phyloP scores from a whole-genome alignment of 2,797 vertebrate species.

The Hippoglossus hippoglossus region DNA sequence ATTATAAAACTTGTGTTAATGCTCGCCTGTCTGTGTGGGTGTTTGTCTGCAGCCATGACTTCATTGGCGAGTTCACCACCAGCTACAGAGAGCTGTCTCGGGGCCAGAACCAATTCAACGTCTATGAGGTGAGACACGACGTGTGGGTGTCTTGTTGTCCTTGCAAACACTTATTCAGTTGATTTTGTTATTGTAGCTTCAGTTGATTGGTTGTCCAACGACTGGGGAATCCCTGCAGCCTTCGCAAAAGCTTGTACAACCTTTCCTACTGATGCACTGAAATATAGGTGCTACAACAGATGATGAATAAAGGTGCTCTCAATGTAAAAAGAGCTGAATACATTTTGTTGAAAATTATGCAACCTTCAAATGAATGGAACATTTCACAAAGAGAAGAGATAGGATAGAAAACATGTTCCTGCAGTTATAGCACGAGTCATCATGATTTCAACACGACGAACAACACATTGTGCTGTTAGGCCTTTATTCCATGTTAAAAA shows the following conservation, averaged over 20 bases:
- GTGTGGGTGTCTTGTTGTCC: conserved; percentile 23
- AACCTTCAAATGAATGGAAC: no score
- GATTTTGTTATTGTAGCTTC: conserved; percentile 12
- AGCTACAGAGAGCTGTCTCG: conserved; percentile 95
- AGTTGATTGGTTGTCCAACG: not conserved
- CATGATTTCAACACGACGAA: no score
- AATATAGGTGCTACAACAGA: not conserved
- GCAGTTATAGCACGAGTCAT: not conserved
- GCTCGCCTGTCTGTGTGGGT: conserved; percentile 30
- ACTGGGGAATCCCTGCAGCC: not conserved
- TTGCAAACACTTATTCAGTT: conserved; percentile 1
- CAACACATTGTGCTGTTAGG: not conserved
- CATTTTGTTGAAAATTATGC: not conserved
- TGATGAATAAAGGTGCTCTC: not conserved
- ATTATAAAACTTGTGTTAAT: conserved; percentile 23
- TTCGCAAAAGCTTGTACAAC: not conserved
- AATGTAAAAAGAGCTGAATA: not conserved
- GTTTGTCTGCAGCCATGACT: conserved; percentile 88
- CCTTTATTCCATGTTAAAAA: not conserved
- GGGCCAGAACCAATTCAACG: conserved; percentile 95
- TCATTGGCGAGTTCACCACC: conserved; percentile 96
- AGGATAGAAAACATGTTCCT: not conserved
- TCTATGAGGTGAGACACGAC: conserved; percentile 90
- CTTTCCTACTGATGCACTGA: not conserved
- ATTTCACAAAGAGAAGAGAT: not conserved